phyloP scores from a whole-genome alignment of 2,113 vertebrate species.

The Alexandromys fortis region DNA sequence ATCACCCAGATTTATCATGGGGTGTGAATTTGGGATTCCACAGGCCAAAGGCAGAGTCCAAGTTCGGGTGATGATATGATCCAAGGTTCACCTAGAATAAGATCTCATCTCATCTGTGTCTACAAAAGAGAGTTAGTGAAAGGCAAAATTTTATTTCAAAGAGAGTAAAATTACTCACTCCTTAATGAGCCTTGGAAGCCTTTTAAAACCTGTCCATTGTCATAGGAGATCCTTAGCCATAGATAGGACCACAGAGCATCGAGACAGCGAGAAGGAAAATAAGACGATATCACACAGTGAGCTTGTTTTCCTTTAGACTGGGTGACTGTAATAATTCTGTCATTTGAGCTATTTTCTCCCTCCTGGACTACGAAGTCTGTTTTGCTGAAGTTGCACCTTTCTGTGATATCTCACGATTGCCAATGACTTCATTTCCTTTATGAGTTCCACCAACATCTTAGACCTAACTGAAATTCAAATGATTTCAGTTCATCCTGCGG shows the following conservation, averaged over 20 bases:
- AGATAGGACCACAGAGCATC: not conserved
- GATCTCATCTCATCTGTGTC: not conserved
- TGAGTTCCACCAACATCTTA: not conserved
- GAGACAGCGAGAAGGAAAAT: not conserved
- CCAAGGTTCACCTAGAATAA: not conserved
- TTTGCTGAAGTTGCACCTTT: not conserved
- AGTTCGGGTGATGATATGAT: too few species aligned
- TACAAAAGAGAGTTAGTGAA: not conserved
- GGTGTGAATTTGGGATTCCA: not conserved
- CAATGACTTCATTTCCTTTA: conserved; percentile 24
- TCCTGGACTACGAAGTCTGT: not conserved
- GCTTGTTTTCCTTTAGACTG: not conserved
- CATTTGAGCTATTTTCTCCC: not conserved
- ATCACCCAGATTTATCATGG: not conserved
- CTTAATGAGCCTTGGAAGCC: not conserved
- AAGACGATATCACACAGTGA: not conserved
- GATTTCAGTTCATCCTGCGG: not conserved
- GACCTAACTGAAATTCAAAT: conserved; percentile 8
- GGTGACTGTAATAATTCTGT: not conserved
- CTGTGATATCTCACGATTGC: not conserved
- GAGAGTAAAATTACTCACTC: not conserved
- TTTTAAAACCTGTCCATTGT: not conserved
- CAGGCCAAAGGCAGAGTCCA: not conserved
- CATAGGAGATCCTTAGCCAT: not conserved
- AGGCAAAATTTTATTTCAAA: not conserved